These are phyloP conservation scores for Ceriagrion tenellum DNA, from an alignment of 2,888 invertebrate genomes.

Conservation along the genomic window DNA sequence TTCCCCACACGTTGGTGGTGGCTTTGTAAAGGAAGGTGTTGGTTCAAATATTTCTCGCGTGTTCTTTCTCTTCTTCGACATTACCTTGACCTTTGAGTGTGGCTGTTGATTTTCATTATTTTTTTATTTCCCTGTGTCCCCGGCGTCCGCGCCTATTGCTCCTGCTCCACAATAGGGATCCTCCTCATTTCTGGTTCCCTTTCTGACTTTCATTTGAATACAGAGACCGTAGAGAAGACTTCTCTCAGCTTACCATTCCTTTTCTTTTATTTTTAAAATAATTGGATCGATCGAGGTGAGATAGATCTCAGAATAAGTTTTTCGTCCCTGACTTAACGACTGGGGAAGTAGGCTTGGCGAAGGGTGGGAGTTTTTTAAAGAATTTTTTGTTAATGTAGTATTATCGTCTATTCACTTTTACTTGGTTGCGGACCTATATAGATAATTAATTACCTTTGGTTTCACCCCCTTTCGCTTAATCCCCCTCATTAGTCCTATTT, in stretches of 20 bases:
- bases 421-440: background rate
- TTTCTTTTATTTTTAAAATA: background rate
- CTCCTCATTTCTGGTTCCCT: no score
- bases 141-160: background rate
- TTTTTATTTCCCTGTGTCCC: background rate
- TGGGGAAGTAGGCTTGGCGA: background rate
- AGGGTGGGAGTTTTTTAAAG: background rate
- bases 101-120: background rate
- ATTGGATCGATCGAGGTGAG: background rate
- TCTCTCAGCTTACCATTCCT: background rate
- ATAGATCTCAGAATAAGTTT: background rate
- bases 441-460: no score
- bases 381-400: no score
- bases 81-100: background rate
- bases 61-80: background rate
- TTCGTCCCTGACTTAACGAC: background rate
- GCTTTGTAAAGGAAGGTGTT: no score
- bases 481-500: no score
- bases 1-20: no score
- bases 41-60: background rate
- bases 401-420: background rate
- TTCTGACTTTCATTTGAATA: background rate
- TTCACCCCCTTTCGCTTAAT: no score
- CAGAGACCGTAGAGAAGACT: no score
- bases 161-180: background rate